Evolutionary conservation across 2,888 invertebrate genomes (phyloP).

Genomic region (Holacanthella duospinosa): DNA sequence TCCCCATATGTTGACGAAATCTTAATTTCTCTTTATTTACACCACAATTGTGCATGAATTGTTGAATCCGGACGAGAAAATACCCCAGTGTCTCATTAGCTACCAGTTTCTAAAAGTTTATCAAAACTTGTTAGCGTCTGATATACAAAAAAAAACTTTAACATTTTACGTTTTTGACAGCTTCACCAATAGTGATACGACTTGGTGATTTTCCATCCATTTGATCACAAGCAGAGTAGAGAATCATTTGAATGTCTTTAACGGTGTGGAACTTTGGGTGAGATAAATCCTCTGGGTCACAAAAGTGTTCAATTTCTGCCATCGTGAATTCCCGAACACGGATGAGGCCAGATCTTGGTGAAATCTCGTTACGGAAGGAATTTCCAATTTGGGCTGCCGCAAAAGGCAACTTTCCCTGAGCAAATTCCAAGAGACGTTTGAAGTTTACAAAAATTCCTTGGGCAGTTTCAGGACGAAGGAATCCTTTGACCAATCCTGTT

Average conservation of each 20-base stretch:
- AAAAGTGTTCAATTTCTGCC: constrained; percentile 99
- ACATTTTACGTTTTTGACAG: constrained; percentile 56
- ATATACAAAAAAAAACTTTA: constrained; percentile 1
- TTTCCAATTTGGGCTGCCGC: constrained; percentile 98
- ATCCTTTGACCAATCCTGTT: constrained; percentile 64
- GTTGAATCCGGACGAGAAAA: constrained; percentile 89
- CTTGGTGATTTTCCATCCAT: constrained; percentile 90
- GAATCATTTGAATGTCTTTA: constrained; percentile 59
- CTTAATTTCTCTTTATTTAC: constrained; percentile 73
- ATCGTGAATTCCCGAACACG: constrained; percentile 97
- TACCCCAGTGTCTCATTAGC: constrained; percentile 96
- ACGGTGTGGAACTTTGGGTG: constrained; percentile 81
- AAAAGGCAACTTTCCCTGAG: constrained; percentile 90
- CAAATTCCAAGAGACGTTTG: constrained; percentile 91
- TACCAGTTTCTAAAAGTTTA: constrained; percentile 57
- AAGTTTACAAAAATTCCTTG: constrained; percentile 99
- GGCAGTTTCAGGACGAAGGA: constrained; percentile 94
- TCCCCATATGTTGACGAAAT: constrained; percentile 96
- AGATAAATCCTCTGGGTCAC: constrained; percentile 75
- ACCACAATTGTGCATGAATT: constrained; percentile 75
- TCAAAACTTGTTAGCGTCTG: constrained; percentile 2
- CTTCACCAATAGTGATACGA: constrained; percentile 68
- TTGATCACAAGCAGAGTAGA: constrained; percentile 94
- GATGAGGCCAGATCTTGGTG: constrained; percentile 88
- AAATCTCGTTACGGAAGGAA: constrained; percentile 98